Evolutionary conservation across 1,140 invertebrate species (phyloP), one percentile per base, ranked within the genome.

Genomic region (Helicoverpa armigera): DNA sequence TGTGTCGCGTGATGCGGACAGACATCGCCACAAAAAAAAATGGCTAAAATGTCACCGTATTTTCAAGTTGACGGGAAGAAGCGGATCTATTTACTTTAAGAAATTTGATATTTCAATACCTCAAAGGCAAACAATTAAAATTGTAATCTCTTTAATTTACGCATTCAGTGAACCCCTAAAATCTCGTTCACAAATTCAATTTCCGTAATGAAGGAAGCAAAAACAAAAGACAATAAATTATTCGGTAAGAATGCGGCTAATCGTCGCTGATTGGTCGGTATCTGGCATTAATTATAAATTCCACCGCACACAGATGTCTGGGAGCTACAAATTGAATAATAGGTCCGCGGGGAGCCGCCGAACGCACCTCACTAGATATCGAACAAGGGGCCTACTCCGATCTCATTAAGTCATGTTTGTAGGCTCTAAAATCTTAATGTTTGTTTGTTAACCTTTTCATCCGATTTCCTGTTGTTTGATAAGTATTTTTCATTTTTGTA

Each of bases 271-370:
- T 72, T 72, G 18, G 18, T 54, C 23, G 69, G 67, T 31, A 54
- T 72, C 23, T 51, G 60, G 60, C n/a, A 77, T 77, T 65, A 63
- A 77, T 77, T 65, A 77, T 65, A 65, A 77, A 77, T 77, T n/a
- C 48, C 53, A 65, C 74, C 31, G 7, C 13, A 54, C 50, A 53
- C 23, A 50, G 60, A 51, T 5, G 60, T 65, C 48, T 31, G 74
- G 43, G 65, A 67, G 16, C 58, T 77, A 77, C 50, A 77, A 77
- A 77, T 77, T 77, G 75, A 77, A 54, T 67, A 54, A 67, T 67
- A 63, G 61, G 14, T n/a, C 74, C 50, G 14, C 11, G 0, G 74
- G 10, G 58, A 61, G 7, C 18, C 13, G 16, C 11, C 11, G 23
- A 29, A 16, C 16, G n/a, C 12, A 11, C 16, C 43, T n/a, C 58